Conservation (phyloP, 2,797 vertebrate species). For the Enteromius anoplus region DNA sequence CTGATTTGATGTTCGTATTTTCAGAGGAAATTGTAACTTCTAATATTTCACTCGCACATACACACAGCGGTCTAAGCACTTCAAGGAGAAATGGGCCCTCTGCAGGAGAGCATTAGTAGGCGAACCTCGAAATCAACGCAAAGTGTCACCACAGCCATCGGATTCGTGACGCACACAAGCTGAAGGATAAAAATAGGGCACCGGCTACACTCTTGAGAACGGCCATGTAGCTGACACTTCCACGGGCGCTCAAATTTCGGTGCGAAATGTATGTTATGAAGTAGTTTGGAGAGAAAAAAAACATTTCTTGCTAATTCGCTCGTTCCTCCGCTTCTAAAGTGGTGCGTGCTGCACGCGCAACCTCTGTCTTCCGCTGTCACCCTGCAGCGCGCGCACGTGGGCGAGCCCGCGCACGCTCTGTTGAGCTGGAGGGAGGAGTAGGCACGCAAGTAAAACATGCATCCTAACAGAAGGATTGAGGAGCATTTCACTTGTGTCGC, state of each 20-base stretch:
- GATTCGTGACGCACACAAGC: conserved; percentile 47
- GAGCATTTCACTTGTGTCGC: conserved; percentile 12
- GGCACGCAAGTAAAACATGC: conserved; percentile 40
- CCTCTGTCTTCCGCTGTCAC: conserved; percentile 43
- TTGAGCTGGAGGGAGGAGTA: conserved; percentile 47
- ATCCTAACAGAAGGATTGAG: conserved; percentile 10
- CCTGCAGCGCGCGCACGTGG: conserved; percentile 48
- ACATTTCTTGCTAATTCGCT: neutral
- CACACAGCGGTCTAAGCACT: conserved; percentile 33
- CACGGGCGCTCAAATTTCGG: neutral
- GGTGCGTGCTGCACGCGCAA: conserved; percentile 23
- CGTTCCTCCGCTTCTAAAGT: conserved; percentile 1
- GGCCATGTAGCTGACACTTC: conserved; percentile 1
- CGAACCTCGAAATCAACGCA: conserved; percentile 51
- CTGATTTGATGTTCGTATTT: conserved; percentile 31
- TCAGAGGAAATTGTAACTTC: conserved; percentile 20
- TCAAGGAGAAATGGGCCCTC: conserved; percentile 53
- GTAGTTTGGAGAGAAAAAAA: neutral
- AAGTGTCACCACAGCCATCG: conserved; percentile 44
- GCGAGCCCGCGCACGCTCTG: conserved; percentile 47
- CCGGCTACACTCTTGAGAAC: conserved; percentile 3
- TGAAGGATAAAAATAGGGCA: conserved; percentile 52
- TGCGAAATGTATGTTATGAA: neutral
- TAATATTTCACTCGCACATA: conserved; percentile 41
- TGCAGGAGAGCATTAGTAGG: conserved; percentile 54